Evolutionary conservation across 2,113 vertebrate species (phyloP), one percentile per base, ranked within the genome.

Genomic region (Zapus hudsonius): DNA sequence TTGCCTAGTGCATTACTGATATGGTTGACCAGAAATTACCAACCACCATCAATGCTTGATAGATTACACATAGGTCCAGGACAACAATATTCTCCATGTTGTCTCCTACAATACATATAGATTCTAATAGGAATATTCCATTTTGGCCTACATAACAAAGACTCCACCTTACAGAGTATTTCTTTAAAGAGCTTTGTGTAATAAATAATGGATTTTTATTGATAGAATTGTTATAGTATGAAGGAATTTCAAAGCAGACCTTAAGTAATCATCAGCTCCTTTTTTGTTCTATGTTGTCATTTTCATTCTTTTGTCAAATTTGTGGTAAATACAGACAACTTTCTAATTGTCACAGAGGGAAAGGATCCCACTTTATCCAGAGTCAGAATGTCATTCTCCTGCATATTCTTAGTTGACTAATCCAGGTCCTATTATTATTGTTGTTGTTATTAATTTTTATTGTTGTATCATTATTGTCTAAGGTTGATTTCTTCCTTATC

Each of bases 241-340:
- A 87, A 88, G 38, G 38, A 13, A 87, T 70, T 91, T 73, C 5
- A 79, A 79, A 91, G 66, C 59, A 70, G 59, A 80, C 16, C 44
- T 12, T 3, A 44, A 85, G 7, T 55, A 44, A 72, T 85, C 57
- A 15, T 81, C 52, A 89, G 6, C 76, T 83, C 31, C 17, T 63
- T 20, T 52, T 76, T 63, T 85, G 44, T 44, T 61, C 44, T 33
- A 42, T 42, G 47, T 84, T 84, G 64, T n/a, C 2, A 69, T 38
- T 36, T 29, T 93, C 57, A 72, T 55, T 44, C 7, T 91, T 84
- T 40, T 64, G 23, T 52, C 59, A 79, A 55, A 57, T 42, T 69
- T 86, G 10, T 88, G 69, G 82, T 52, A 25, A 84, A 87, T 64
- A 40, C 23, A 87, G 69, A n/a, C 23, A 76, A 78, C 15, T 93